phyloP scores from a whole-genome alignment of 2,797 vertebrate genomes.

The Malacoraja senta region DNA sequence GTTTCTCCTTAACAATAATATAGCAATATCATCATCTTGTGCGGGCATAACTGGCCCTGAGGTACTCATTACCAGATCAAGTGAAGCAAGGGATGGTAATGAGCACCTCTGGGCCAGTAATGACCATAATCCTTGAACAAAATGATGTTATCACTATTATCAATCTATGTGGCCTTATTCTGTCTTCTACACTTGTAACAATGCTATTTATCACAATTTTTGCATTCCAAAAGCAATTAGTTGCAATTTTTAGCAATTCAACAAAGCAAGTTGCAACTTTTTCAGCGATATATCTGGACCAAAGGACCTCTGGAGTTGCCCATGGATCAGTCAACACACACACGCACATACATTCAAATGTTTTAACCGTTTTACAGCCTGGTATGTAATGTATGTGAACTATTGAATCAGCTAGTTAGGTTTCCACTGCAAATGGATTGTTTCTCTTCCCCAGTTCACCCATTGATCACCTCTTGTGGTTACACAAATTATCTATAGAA shows the following conservation, averaged over 20 bases:
- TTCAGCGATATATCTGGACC: not conserved
- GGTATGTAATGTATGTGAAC: not conserved
- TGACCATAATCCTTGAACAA: slow-evolving; percentile 36
- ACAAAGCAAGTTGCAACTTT: not conserved
- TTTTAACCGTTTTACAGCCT: not conserved
- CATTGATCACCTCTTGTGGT: not conserved
- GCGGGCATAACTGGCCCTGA: slow-evolving; percentile 35
- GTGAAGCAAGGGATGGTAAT: slow-evolving; percentile 37
- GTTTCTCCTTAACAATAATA: slow-evolving; percentile 39
- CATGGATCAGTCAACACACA: not conserved
- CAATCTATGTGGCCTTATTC: slow-evolving; percentile 38
- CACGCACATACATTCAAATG: not conserved
- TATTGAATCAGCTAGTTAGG: not conserved
- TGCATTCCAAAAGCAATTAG: slow-evolving; percentile 13
- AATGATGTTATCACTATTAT: slow-evolving; percentile 38
- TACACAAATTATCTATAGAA: not conserved
- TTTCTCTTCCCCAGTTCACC: not conserved
- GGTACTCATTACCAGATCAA: slow-evolving; percentile 38
- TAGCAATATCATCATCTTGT: slow-evolving; percentile 35
- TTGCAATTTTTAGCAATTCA: slow-evolving; percentile 4
- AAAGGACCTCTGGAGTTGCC: not conserved
- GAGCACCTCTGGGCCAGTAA: slow-evolving; percentile 38
- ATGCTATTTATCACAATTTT: slow-evolving; percentile 36
- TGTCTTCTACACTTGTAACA: slow-evolving; percentile 37
- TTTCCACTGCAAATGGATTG: not conserved